Conservation (phyloP, 2,888 invertebrate genomes). For the Limnephilus rhombicus region DNA sequence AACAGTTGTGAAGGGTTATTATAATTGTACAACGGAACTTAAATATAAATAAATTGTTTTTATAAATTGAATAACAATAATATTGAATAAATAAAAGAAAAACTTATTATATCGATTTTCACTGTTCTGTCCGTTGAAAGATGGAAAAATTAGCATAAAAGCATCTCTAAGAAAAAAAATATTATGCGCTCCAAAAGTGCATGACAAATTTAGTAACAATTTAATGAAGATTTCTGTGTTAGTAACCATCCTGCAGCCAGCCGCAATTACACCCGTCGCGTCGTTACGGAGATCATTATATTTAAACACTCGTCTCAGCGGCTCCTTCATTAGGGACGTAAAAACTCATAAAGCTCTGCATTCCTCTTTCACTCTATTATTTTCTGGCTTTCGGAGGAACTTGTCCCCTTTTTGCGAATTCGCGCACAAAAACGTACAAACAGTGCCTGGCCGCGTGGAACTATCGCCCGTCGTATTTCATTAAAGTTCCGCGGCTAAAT, state of each 20-base stretch:
- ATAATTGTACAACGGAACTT: no score
- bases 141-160: no score
- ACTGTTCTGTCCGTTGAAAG: neutral
- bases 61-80: no score
- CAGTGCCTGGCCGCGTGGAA: conserved; percentile 62
- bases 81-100: no score
- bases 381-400: conserved; percentile 31
- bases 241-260: neutral
- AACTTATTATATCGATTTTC: neutral
- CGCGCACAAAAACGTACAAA: conserved; percentile 54
- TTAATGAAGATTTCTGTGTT: neutral
- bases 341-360: conserved; percentile 57
- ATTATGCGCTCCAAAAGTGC: neutral
- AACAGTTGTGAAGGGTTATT: no score
- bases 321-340: conserved; percentile 53
- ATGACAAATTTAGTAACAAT: neutral
- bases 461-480: conserved; percentile 64
- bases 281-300: conserved; percentile 51
- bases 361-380: conserved; percentile 59
- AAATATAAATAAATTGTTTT: no score
- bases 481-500: conserved; percentile 63
- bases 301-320: conserved; percentile 53
- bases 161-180: no score
- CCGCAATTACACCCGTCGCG: conserved; percentile 23
- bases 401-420: conserved; percentile 57